Conservation (phyloP, 2,797 vertebrate genomes). For the Discoglossus pictus region DNA sequence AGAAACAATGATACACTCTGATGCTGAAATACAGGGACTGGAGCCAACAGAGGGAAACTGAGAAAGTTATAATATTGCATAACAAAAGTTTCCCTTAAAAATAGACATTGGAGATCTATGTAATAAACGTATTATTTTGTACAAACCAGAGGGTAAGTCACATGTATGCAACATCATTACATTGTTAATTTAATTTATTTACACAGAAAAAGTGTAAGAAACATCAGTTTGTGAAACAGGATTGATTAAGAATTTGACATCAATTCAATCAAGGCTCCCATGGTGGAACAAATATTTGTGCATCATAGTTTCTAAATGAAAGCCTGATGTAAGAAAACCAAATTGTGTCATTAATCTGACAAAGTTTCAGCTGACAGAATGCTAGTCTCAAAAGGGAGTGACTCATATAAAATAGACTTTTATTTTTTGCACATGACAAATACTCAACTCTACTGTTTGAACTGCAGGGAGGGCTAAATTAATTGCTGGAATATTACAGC, state of each 20-base stretch:
- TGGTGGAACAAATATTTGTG: slow-evolving; percentile 11
- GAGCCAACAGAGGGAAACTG: no score
- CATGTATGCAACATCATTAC: no score
- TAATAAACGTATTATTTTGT: no score
- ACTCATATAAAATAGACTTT: slow-evolving; percentile 16
- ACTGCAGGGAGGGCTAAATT: slow-evolving; percentile 16
- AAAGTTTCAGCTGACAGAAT: slow-evolving; percentile 24
- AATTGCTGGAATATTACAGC: slow-evolving; percentile 19
- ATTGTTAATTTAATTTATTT: no score
- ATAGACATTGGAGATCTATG: no score
- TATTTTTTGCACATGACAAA: slow-evolving; percentile 27
- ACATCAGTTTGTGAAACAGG: neutral
- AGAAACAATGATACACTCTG: no score
- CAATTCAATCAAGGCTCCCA: slow-evolving; percentile 12
- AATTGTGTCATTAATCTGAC: slow-evolving; percentile 29
- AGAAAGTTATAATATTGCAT: no score
- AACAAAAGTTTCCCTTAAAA: no score
- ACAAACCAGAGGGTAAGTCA: no score
- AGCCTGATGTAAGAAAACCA: slow-evolving; percentile 5
- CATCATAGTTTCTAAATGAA: slow-evolving; percentile 20
- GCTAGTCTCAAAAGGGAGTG: slow-evolving; percentile 18
- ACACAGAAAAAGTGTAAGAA: no score
- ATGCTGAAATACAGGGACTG: no score
- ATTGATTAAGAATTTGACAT: slow-evolving; percentile 11
- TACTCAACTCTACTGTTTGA: neutral